Evolutionary conservation across 2,113 vertebrate species (phyloP).

Genomic region (Rhineura floridana): DNA sequence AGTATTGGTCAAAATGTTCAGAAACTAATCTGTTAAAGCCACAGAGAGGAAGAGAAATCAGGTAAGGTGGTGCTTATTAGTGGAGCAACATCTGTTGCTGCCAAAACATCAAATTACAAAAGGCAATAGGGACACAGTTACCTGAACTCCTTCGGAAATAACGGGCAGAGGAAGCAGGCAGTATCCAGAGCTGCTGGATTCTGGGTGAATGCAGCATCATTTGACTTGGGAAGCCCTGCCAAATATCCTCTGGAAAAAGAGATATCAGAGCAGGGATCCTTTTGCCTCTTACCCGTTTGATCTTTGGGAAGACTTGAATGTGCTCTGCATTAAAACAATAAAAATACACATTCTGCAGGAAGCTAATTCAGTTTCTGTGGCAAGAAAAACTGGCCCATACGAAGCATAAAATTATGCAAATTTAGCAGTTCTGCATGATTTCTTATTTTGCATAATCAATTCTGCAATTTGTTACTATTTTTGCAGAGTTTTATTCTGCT

Average conservation of each 20-base stretch:
- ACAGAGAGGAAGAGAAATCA: background rate
- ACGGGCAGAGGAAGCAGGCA: background rate
- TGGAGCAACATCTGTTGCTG: background rate
- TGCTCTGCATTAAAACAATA: background rate
- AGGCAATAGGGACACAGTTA: background rate
- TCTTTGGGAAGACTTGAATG: background rate
- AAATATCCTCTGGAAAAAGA: background rate
- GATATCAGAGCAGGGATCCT: background rate
- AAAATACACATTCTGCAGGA: background rate
- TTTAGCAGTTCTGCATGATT: background rate
- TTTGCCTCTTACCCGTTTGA: background rate
- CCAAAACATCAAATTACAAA: background rate
- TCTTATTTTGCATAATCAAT: background rate
- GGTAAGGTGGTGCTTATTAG: background rate
- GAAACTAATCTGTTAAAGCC: conserved; percentile 12
- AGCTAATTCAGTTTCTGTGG: background rate
- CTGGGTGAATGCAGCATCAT: background rate
- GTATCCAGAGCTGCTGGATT: background rate
- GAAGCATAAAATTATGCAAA: background rate
- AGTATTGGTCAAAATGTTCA: conserved; percentile 1
- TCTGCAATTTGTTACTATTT: background rate
- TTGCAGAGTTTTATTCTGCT: background rate
- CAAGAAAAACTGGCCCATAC: background rate
- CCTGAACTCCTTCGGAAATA: background rate
- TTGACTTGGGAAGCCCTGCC: background rate